A percentile compares a stretch with the other conserved stretches of the same genome.
Conservation (phyloP, 2,888 invertebrate genomes). For the Neoitamus cyanurus region DNA sequence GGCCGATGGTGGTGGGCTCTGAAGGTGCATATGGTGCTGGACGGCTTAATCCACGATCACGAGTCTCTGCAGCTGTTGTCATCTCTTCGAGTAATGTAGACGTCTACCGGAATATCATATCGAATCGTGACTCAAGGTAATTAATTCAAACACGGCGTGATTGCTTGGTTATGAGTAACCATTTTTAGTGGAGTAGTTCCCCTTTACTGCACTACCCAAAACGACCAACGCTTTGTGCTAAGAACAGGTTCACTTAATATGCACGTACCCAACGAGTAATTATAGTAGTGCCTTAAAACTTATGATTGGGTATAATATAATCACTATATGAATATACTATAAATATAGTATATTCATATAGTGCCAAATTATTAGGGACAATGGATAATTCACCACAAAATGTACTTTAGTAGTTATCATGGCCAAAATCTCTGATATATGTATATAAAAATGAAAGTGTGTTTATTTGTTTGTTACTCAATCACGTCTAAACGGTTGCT, state of each 20-base stretch:
- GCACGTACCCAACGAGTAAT: no score
- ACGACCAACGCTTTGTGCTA: neutral
- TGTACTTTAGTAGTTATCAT: no score
- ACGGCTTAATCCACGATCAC: constrained; percentile 87
- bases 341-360: no score
- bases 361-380: no score
- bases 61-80: constrained; percentile 92
- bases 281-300: no score
- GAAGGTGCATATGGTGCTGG: constrained; percentile 68
- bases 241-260: neutral
- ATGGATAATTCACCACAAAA: no score
- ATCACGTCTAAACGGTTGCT: no score
- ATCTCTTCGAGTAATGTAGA: constrained; percentile 91
- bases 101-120: constrained; percentile 89
- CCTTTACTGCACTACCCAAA: neutral
- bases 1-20: constrained; percentile 67
- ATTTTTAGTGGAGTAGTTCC: neutral
- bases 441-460: no score
- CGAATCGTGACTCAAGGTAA: constrained; percentile 82
- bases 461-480: no score
- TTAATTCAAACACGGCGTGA: neutral
- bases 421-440: no score
- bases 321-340: no score
- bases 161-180: neutral
- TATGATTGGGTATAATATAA: no score